Base-by-base conservation (phyloP, 2,797 vertebrate species). In the Synanceia verrucosa region DNA sequence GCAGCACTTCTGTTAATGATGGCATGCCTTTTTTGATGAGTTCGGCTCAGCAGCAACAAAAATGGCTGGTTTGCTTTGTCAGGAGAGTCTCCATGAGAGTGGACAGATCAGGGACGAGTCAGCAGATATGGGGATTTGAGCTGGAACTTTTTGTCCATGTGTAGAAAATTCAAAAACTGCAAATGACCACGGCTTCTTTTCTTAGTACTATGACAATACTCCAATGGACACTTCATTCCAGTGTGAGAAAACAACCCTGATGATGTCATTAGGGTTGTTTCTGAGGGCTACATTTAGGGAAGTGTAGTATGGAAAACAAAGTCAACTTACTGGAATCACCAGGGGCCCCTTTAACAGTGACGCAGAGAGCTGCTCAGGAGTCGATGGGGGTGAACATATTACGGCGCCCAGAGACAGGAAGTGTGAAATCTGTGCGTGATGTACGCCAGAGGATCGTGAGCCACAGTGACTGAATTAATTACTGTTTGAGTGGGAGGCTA, bases 401-500 rank as follows among this genome's bases (percentile, higher is more conserved):
- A 12, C 10, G 12, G 41, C 6, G 8, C n/a, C 24, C 33, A 31
- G 10, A 33, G 24, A 29, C 2, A 9, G 21, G 8, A 50, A 14
- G 48, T 10, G 69, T 67, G 21, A 51, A 59, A 44, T 53, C 46
- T 4, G 61, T 4, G 29, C 26, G 8, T 1, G 18, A 12, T 4
- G 19, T 48, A 67, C 1, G 1, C 23, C 14, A 2, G 9, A 23
- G 37, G 14, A 6, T 53, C 10, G 2, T 59, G 67, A 76, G 26
- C n/a, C 37, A 12, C 61, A 24, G 26, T 31, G 29, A 3, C 18
- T 58, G 68, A 70, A 70, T 76, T 37, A 70, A 70, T 76, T 29
- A 56, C 68, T 78, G 58, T 21, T 13, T 23, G 29, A 72, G 70
- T 78, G 70, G 73, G 53, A 68, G 58, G 66, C 66, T 46, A 56